These are phyloP conservation scores for Heliconius hewitsoni DNA, from an alignment of 1,140 invertebrate species.

Conservation along the genomic window DNA sequence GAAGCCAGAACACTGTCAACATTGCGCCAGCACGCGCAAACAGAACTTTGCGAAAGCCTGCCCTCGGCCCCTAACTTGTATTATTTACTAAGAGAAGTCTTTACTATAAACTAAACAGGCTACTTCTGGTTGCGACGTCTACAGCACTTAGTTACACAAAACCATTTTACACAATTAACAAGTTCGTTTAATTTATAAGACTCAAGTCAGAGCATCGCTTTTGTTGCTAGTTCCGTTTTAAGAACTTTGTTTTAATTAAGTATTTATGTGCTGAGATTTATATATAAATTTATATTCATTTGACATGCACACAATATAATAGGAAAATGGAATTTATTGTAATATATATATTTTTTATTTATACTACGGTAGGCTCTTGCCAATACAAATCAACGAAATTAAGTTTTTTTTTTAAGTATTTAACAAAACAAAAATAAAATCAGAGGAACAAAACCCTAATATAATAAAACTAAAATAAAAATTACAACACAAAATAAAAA, in stretches of 20 bases:
- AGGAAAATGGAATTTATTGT: not conserved
- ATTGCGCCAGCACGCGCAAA: constrained; percentile 61
- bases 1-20: constrained; percentile 55
- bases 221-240: constrained; percentile 24
- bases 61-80: constrained; percentile 58
- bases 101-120: constrained; percentile 62
- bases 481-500: too few species aligned
- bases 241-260: not conserved
- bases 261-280: not conserved
- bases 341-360: not conserved
- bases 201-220: constrained; percentile 18
- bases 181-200: constrained; percentile 34
- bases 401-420: too few species aligned
- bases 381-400: too few species aligned
- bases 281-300: not conserved
- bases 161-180: constrained; percentile 38
- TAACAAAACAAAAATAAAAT: too few species aligned
- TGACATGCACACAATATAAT: not conserved
- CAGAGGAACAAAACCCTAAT: too few species aligned
- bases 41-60: constrained; percentile 60
- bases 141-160: constrained; percentile 42
- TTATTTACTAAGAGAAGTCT: constrained; percentile 63
- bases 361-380: not conserved
- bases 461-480: too few species aligned
- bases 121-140: constrained; percentile 51